Conservation (phyloP, 2,888 invertebrate genomes). For the Apodemia hepburni region DNA sequence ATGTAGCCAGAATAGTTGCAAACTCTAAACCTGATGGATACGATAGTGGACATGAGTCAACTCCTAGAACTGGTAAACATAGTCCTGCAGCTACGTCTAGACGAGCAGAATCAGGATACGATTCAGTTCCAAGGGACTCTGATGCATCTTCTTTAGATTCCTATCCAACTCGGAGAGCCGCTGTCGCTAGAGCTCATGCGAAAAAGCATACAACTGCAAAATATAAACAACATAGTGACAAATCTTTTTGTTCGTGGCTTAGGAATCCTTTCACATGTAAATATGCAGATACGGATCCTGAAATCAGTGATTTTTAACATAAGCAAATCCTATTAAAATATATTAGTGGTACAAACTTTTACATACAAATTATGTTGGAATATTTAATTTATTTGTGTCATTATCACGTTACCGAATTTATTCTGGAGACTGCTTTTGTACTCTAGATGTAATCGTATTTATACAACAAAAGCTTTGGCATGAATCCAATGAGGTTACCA, state of each 20-base stretch:
- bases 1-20: constrained; percentile 83
- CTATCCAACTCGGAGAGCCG: constrained; percentile 71
- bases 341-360: constrained; percentile 33
- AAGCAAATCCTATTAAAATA: constrained; percentile 30
- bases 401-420: constrained; percentile 81
- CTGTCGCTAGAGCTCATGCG: constrained; percentile 70
- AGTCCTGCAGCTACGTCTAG: constrained; percentile 89
- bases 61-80: constrained; percentile 89
- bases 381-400: constrained; percentile 58
- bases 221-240: constrained; percentile 85
- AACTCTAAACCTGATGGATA: constrained; percentile 87
- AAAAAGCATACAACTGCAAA: constrained; percentile 80
- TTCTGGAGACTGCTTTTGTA: constrained; percentile 81
- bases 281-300: constrained; percentile 86
- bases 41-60: constrained; percentile 92
- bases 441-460: constrained; percentile 68
- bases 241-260: constrained; percentile 88
- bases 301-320: constrained; percentile 82
- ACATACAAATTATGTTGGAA: constrained; percentile 39
- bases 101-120: constrained; percentile 94
- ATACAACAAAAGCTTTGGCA: constrained; percentile 66
- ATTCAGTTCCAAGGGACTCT: constrained; percentile 93
- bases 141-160: constrained; percentile 94
- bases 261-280: constrained; percentile 89
- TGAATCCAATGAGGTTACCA: constrained; percentile 63